Evolutionary conservation across 2,797 vertebrate species (phyloP).

Genomic region (Halcyon badia): DNA sequence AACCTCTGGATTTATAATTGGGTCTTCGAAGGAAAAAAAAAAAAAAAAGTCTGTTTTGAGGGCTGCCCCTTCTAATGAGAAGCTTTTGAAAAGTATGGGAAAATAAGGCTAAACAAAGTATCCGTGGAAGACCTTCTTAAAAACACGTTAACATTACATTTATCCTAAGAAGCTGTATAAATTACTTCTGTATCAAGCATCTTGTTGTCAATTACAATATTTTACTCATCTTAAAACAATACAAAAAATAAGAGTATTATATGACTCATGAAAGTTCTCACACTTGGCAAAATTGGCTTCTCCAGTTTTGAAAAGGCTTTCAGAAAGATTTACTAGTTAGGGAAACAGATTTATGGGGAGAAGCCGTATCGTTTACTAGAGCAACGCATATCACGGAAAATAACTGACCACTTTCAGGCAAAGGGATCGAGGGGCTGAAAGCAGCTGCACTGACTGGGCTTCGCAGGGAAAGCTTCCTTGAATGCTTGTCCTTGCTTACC

Average conservation of each 20-base stretch:
- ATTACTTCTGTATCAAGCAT: background rate
- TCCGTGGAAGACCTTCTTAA: background rate
- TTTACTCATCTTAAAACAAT: conserved; percentile 12
- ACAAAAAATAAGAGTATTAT: background rate
- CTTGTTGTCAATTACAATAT: background rate
- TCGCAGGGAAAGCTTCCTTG: background rate
- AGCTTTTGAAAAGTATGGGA: background rate
- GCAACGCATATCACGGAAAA: background rate
- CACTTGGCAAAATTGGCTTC: background rate
- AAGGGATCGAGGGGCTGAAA: background rate
- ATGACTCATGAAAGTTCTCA: background rate
- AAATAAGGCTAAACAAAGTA: background rate
- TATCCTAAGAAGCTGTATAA: background rate
- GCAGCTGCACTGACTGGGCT: background rate
- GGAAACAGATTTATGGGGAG: background rate
- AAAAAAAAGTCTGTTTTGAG: background rate
- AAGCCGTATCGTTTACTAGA: background rate
- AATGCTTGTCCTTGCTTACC: conserved; percentile 5
- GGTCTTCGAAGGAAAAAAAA: background rate
- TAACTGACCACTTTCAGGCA: background rate
- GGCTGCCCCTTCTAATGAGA: background rate
- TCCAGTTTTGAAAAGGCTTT: background rate
- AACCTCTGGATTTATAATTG: background rate
- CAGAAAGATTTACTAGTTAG: background rate
- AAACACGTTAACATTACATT: background rate